Evolutionary conservation across 2,113 vertebrate genomes (phyloP).

Genomic region (Xyrauchen texanus): DNA sequence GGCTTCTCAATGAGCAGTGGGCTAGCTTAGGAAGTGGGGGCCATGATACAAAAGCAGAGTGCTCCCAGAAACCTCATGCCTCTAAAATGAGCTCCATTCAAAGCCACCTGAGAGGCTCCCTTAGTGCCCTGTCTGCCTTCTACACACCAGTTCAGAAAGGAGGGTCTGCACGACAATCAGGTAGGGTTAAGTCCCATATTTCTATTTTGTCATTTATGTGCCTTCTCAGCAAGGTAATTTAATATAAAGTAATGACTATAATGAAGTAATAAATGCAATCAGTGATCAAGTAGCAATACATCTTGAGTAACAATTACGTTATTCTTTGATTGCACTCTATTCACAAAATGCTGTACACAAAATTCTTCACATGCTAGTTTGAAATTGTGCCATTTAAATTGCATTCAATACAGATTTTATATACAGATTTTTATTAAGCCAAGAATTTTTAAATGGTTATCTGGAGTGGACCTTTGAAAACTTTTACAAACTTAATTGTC

Average conservation of each 20-base stretch:
- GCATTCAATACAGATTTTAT: no score
- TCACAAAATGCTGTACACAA: no score
- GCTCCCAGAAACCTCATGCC: constrained; percentile 60
- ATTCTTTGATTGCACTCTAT: no score
- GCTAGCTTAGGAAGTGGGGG: constrained; percentile 86
- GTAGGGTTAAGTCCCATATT: constrained; percentile 59
- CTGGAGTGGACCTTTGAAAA: no score
- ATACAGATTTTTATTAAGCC: no score
- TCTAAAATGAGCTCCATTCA: constrained; percentile 98
- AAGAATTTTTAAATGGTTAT: no score
- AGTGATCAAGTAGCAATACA: no score
- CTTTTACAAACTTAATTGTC: no score
- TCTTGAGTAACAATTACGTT: neutral
- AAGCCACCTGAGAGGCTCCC: constrained; percentile 92
- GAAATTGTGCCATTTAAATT: no score
- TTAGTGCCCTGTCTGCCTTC: constrained; percentile 91
- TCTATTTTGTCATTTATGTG: neutral
- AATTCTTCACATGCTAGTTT: no score
- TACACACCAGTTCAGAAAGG: constrained; percentile 83
- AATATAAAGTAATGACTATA: neutral
- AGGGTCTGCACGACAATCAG: constrained; percentile 73
- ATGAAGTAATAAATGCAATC: no score
- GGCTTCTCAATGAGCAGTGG: constrained; percentile 96
- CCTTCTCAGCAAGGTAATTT: neutral
- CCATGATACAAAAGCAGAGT: constrained; percentile 79